Evolutionary conservation across 92 coral and sea anemone genomes (phyloP), one percentile per base, ranked within the genome.

Genomic region (Epizoanthus stellaris): DNA sequence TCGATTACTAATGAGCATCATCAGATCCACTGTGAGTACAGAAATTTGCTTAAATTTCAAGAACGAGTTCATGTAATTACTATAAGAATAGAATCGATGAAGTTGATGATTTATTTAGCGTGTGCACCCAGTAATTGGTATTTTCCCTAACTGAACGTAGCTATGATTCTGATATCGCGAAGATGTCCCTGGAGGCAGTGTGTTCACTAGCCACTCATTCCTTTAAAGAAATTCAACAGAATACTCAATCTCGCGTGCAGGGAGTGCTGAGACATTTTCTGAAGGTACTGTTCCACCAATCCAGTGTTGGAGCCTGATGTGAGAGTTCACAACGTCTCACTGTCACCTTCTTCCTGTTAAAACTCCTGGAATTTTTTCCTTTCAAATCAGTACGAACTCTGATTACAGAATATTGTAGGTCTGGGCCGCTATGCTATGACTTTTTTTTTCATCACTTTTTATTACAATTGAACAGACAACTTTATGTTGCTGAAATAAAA

Each of bases 161-260:
- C 57, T 91, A 87, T 61, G 98, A 92, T 66, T 72, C 95, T n/a
- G 98, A 96, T 57, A 88, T 96, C 54, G 86, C 98, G 39, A 96
- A 96, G 85, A 94, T 95, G 94, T 94, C 98, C 5, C 93, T 96
- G 21, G 98, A 96, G 71, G 98, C 98, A 40, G 67, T 96, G 7
- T 88, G 93, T 42, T 90, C 98, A 23, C 87, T 96, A 66, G 98
- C 95, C 61, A 20, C 87, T 42, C 94, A 96, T 76, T 82, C 90
- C 39, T 92, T 94, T 66, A 83, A 87, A 47, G 90, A 91, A 62
- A 85, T 75, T 47, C 91, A 92, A 71, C 90, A 92, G 80, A 87
- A 88, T 34, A 87, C 40, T 36, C 82, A 84, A 36, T 75, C 85
- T 36, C 81, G 93, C 4, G 80, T 88, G 40, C 88, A 84, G 57